Evolutionary conservation across 2,113 vertebrate genomes (phyloP), one percentile per base, ranked within the genome.

Genomic region (Grantiella picta): DNA sequence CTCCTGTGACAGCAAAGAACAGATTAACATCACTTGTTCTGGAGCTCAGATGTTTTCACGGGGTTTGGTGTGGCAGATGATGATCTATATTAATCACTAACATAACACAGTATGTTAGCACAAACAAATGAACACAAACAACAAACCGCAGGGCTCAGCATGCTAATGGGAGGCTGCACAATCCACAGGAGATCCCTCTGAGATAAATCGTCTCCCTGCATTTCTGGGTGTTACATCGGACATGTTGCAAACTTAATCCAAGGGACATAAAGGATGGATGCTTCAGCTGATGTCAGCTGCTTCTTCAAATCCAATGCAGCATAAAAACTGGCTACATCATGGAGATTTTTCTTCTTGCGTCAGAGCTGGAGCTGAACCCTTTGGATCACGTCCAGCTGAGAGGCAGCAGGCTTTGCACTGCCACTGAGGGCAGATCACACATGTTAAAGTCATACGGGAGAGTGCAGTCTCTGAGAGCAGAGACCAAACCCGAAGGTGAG

Each of bases 291-390:
- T 4, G 15, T 95, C 92, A 95, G 61, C 89, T 96, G 87, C 89
- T 86, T 86, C 89, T 91, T 94, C 82, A 54, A 79, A 92, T 66
- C 76, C 85, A 93, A 82, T 66, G 79, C 79, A 75, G 71, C 90
- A 86, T 68, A 91, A 85, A 94, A 95, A 70, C 81, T 59, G 71
- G 57, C 83, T 87, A 52, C 66, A 83, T 69, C 79, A 73, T 4
- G 7, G 75, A 91, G 56, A 85, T 76, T 85, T 92, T 88, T 94
- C 68, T 71, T 82, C 60, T 90, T 90, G 71, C 13, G 13, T 94
- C 80, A 92, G 0, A 81, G 78, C 82, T 83, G 86, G 70, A 93
- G 92, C 82, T 82, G 70, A 80, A 94, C 38, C 76, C 75, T 77
- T 57, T 94, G 92, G 94, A 92, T 73, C 0, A 0, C 0, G 0